These are phyloP conservation scores for Platyura marginata DNA, from an alignment of 1,140 invertebrate species.

Conservation along the genomic window DNA sequence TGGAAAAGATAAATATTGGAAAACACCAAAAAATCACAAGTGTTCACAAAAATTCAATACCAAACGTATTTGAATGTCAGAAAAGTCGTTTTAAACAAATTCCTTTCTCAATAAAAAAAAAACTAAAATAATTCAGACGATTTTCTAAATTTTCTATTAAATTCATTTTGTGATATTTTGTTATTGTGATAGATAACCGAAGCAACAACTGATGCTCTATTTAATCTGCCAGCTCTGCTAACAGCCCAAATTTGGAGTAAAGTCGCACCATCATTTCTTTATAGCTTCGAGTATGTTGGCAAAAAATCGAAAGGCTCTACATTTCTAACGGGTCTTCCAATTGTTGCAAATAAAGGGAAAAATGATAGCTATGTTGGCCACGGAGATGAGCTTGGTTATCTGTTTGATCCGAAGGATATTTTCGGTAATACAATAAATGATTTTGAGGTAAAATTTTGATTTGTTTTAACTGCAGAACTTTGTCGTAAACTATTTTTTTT, in stretches of 20 bases:
- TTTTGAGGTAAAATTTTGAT: neutral
- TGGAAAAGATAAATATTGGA: too few relatives aligned
- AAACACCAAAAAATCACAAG: too few relatives aligned
- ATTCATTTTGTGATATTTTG: neutral
- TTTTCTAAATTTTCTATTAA: neutral
- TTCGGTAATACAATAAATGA: constrained; percentile 27
- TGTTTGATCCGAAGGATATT: constrained; percentile 40
- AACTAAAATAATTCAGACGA: too few relatives aligned
- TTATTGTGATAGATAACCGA: constrained; percentile 24
- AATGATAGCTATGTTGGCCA: constrained; percentile 28
- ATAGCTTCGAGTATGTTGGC: constrained; percentile 50
- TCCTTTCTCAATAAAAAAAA: too few relatives aligned
- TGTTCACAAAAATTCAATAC: too few relatives aligned
- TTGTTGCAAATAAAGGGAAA: constrained; percentile 25
- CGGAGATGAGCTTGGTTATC: constrained; percentile 46
- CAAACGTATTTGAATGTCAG: too few relatives aligned
- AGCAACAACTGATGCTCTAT: constrained; percentile 41
- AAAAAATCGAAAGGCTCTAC: constrained; percentile 32
- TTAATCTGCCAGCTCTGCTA: constrained; percentile 51
- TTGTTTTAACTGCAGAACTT: neutral
- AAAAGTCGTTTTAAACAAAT: too few relatives aligned
- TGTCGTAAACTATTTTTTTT: neutral
- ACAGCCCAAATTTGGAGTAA: constrained; percentile 43
- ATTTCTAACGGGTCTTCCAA: constrained; percentile 39
- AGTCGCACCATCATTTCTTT: constrained; percentile 38